A percentile compares a stretch with the other conserved stretches of the same genome.
phyloP scores from a whole-genome alignment of 1,140 invertebrate genomes.

The Ceratoteleas bidentatus region DNA sequence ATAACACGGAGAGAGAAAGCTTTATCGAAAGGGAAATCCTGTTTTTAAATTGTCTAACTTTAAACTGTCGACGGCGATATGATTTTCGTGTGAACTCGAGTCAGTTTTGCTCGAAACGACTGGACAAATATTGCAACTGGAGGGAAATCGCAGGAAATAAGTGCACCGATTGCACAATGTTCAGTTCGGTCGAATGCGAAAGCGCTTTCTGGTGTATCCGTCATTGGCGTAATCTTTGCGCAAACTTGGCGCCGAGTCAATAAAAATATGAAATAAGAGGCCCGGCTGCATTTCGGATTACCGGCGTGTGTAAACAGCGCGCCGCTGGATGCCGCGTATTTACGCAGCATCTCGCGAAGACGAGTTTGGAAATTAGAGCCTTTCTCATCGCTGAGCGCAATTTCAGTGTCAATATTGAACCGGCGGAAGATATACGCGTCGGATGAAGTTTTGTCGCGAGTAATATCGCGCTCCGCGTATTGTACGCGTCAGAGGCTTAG shows the following conservation, averaged over 20 bases:
- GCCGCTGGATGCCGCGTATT: slow-evolving; percentile 65
- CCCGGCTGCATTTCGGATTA: slow-evolving; percentile 8
- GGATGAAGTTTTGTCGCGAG: slow-evolving; percentile 70
- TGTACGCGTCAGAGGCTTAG: slow-evolving; percentile 12
- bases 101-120: too few relatives aligned
- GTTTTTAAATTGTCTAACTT: too few relatives aligned
- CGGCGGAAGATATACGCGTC: slow-evolving; percentile 64
- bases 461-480: slow-evolving; percentile 43
- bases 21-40: too few relatives aligned
- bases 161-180: too few relatives aligned
- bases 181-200: too few relatives aligned
- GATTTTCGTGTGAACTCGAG: too few relatives aligned
- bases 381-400: slow-evolving; percentile 69
- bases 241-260: background rate
- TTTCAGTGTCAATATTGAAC: slow-evolving; percentile 76
- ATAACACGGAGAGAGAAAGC: too few relatives aligned
- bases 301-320: slow-evolving; percentile 16
- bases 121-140: too few relatives aligned
- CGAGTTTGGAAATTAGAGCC: slow-evolving; percentile 75
- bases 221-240: background rate
- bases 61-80: too few relatives aligned
- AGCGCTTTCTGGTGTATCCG: too few relatives aligned
- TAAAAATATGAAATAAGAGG: slow-evolving; percentile 8
- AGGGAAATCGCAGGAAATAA: too few relatives aligned
- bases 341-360: slow-evolving; percentile 70